Percentiles rank a stretch among this genome's conserved stretches.
phyloP scores from a whole-genome alignment of 2,888 invertebrate species.

The Nephrotoma flavescens region DNA sequence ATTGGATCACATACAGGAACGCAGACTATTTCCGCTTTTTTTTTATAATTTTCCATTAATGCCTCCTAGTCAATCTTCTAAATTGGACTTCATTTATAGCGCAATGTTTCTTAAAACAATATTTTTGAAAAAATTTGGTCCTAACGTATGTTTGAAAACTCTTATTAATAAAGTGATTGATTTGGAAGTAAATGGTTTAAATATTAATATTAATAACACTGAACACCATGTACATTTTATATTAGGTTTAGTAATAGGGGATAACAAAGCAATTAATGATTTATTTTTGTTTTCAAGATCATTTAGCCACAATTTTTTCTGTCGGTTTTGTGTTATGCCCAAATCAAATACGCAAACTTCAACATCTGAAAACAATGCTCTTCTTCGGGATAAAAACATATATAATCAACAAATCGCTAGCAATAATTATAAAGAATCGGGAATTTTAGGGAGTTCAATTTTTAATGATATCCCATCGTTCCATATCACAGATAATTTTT shows the following conservation, averaged over 20 bases:
- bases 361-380: too few relatives aligned
- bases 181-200: conserved; percentile 7
- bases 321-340: conserved; percentile 3
- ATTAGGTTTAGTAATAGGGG: conserved; percentile 1
- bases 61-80: conserved; percentile 4
- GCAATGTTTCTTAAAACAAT: conserved; percentile 10
- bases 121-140: conserved; percentile 10
- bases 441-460: conserved; percentile 10
- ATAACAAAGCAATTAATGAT: neutral
- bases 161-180: conserved; percentile 10
- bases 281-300: neutral
- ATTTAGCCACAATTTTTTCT: too few relatives aligned
- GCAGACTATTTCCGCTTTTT: conserved; percentile 10
- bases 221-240: conserved; percentile 7
- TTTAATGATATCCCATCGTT: conserved; percentile 10
- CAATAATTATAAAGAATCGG: conserved; percentile 8
- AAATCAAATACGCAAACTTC: neutral
- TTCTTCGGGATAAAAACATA: neutral
- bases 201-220: neutral
- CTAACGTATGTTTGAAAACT: conserved; percentile 9
- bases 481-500: conserved; percentile 12
- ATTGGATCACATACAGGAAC: conserved; percentile 9
- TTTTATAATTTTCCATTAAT: conserved; percentile 10
- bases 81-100: conserved; percentile 10
- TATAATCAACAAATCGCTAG: conserved; percentile 5